phyloP scores from a whole-genome alignment of 2,888 invertebrate species.

The Prosapia bicincta region DNA sequence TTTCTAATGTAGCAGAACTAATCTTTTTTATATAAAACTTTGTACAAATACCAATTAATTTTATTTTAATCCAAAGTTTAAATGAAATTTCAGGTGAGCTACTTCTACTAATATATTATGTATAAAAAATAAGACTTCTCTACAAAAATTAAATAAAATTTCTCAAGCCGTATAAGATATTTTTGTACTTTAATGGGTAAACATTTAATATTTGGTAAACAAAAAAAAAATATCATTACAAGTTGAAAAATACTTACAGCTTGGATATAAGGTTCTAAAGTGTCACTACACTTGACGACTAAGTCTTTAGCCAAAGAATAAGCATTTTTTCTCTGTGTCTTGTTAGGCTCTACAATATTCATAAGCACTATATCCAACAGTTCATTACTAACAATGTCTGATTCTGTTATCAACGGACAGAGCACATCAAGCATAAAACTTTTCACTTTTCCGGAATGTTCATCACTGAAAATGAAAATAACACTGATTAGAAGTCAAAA shows the following conservation, averaged over 20 bases:
- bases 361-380: constrained; percentile 89
- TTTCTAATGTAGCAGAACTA: too few relatives aligned
- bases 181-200: background rate
- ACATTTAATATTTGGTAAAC: too few relatives aligned
- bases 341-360: constrained; percentile 92
- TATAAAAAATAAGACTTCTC: background rate
- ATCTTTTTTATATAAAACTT: too few relatives aligned
- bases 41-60: too few relatives aligned
- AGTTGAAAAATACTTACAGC: constrained; percentile 64
- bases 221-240: constrained; percentile 7
- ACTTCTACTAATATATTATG: background rate
- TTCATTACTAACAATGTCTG: constrained; percentile 92
- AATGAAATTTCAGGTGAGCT: too few relatives aligned
- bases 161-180: background rate
- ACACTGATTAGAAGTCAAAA: too few relatives aligned
- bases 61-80: too few relatives aligned
- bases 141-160: constrained; percentile 1
- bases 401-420: constrained; percentile 90
- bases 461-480: constrained; percentile 80
- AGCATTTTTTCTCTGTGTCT: constrained; percentile 84
- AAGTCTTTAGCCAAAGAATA: constrained; percentile 89
- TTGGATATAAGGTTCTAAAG: constrained; percentile 92
- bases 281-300: constrained; percentile 85
- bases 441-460: constrained; percentile 94
- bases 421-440: constrained; percentile 96